Evolutionary conservation across 1,140 invertebrate species (phyloP).

Genomic region (Brevipalpus yothersi): DNA sequence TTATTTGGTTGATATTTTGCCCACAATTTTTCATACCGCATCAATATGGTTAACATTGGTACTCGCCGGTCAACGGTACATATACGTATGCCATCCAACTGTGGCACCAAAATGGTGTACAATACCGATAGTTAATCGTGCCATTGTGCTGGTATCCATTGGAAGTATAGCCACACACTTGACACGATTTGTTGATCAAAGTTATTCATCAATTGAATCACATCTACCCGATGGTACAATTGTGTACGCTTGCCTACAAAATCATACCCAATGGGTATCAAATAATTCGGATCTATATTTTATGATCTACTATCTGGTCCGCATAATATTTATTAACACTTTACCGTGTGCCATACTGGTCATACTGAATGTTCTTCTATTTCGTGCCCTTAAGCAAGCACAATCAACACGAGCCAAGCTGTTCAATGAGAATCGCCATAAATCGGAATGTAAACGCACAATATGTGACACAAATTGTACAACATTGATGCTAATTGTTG

Average conservation of each 20-base stretch:
- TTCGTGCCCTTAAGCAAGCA: constrained; percentile 40
- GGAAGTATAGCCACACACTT: constrained; percentile 49
- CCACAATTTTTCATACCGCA: constrained; percentile 68
- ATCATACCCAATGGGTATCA: constrained; percentile 52
- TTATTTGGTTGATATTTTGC: constrained; percentile 38
- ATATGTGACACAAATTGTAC: constrained; percentile 61
- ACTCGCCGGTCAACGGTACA: constrained; percentile 63
- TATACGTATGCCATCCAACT: constrained; percentile 69
- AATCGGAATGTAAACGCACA: not conserved
- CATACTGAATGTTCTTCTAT: constrained; percentile 62
- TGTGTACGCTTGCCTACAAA: constrained; percentile 33
- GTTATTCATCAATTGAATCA: constrained; percentile 22
- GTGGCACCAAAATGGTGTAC: constrained; percentile 62
- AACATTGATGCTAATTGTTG: constrained; percentile 79
- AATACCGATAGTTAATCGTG: constrained; percentile 47
- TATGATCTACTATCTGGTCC: constrained; percentile 50
- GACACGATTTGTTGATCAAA: constrained; percentile 45
- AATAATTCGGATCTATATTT: constrained; percentile 48
- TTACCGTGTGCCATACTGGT: constrained; percentile 66
- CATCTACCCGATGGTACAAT: constrained; percentile 34
- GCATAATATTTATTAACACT: constrained; percentile 68
- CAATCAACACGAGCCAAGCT: constrained; percentile 33
- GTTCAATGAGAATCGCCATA: constrained; percentile 20
- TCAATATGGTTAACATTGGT: constrained; percentile 72
- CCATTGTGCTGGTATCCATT: constrained; percentile 43